A percentile compares a stretch with the other conserved stretches of the same genome.
Evolutionary conservation across 1,140 invertebrate species (phyloP).

Genomic region (Spodoptera frugiperda): DNA sequence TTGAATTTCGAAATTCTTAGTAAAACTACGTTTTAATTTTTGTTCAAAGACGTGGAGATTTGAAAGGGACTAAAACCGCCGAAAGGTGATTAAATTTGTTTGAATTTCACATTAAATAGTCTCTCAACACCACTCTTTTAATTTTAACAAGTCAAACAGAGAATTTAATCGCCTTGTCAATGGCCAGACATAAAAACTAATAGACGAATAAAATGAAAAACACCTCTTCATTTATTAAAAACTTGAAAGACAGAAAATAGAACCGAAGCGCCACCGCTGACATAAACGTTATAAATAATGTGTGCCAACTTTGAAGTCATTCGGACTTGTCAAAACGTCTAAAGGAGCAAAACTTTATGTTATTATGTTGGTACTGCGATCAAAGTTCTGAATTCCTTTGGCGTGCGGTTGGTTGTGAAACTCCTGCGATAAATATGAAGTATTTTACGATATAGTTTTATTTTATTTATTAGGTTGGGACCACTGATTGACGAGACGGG

Average conservation of each 20-base stretch:
- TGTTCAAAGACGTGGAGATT: no score
- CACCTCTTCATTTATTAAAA: neutral
- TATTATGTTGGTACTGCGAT: slow-evolving; percentile 59
- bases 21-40: no score
- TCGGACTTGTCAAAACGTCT: slow-evolving; percentile 66
- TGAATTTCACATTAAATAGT: neutral
- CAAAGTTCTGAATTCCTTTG: slow-evolving; percentile 62
- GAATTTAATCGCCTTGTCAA: slow-evolving; percentile 3
- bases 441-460: slow-evolving; percentile 46
- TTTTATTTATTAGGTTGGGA: slow-evolving; percentile 36
- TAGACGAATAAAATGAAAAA: slow-evolving; percentile 12
- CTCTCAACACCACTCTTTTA: neutral
- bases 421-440: slow-evolving; percentile 45
- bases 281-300: slow-evolving; percentile 60
- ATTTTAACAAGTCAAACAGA: neutral
- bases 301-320: slow-evolving; percentile 66
- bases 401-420: slow-evolving; percentile 43
- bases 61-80: no score
- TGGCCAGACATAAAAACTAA: neutral
- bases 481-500: slow-evolving; percentile 23
- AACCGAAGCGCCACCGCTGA: slow-evolving; percentile 30
- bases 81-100: no score
- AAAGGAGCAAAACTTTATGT: slow-evolving; percentile 68
- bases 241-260: slow-evolving; percentile 14
- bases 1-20: no score